Evolutionary conservation across 1,140 invertebrate genomes (phyloP).

Genomic region (Diabrotica undecimpunctata): DNA sequence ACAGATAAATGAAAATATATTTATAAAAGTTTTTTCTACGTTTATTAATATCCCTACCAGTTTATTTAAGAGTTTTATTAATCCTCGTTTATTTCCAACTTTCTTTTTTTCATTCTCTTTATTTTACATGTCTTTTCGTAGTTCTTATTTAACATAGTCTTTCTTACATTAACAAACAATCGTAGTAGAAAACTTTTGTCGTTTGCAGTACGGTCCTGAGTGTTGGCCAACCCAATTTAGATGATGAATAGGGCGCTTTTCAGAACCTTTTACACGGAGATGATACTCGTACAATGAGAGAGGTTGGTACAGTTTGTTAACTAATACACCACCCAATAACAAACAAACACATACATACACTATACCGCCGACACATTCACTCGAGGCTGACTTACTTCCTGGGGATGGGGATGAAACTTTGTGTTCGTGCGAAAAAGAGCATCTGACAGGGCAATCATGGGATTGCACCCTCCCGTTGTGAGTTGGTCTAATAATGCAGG

Average conservation of each 20-base stretch:
- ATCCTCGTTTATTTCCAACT: too few relatives aligned
- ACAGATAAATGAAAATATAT: too few relatives aligned
- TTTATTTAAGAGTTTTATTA: too few relatives aligned
- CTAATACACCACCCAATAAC: constrained; percentile 4
- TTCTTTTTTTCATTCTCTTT: too few relatives aligned
- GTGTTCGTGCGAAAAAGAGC: constrained; percentile 29
- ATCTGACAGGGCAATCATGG: constrained; percentile 21
- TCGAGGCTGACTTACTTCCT: constrained; percentile 14
- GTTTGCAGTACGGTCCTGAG: constrained; percentile 2
- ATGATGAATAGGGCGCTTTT: constrained; percentile 29
- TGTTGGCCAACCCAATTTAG: constrained; percentile 27
- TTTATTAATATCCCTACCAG: too few relatives aligned
- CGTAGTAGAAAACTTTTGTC: too few relatives aligned
- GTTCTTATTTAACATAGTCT: too few relatives aligned
- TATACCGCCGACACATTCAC: constrained; percentile 7
- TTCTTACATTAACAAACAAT: too few relatives aligned
- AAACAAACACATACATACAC: not conserved
- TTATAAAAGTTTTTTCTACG: too few relatives aligned
- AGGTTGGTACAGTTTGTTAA: constrained; percentile 32
- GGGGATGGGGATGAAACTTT: constrained; percentile 23
- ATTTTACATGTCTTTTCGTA: too few relatives aligned
- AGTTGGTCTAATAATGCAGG: constrained; percentile 5
- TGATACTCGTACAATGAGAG: constrained; percentile 23
- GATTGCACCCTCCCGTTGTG: constrained; percentile 9
- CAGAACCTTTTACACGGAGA: constrained; percentile 14